These are phyloP conservation scores for Poecilia gillii DNA, from an alignment of 2,797 vertebrate genomes.

Conservation along the genomic window DNA sequence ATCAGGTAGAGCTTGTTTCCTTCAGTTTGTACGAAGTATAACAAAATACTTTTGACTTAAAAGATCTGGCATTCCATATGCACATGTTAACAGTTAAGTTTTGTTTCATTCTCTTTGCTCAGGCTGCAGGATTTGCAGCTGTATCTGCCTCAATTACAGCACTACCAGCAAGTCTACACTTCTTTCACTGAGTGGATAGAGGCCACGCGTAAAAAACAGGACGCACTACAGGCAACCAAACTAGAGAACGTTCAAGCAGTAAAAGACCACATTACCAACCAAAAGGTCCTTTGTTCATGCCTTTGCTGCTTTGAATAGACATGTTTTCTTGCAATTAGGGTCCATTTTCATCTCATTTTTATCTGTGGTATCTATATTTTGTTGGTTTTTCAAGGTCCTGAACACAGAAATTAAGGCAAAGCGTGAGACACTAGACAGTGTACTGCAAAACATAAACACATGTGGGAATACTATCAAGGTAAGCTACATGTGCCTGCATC, in stretches of 20 bases:
- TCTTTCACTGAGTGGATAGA: conserved; percentile 87
- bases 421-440: conserved; percentile 88
- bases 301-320: background rate
- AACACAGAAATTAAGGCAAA: conserved; percentile 88
- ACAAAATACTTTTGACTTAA: background rate
- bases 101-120: conserved; percentile 8
- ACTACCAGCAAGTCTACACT: conserved; percentile 86
- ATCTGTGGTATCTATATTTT: conserved; percentile 20
- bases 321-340: background rate
- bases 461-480: conserved; percentile 93
- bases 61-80: no score
- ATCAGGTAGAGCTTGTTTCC: conserved; percentile 80
- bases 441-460: conserved; percentile 86
- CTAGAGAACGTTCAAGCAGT: conserved; percentile 81
- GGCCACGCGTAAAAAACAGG: conserved; percentile 85
- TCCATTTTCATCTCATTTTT: background rate
- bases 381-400: conserved; percentile 68
- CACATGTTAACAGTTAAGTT: background rate
- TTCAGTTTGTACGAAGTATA: background rate
- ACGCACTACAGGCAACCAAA: conserved; percentile 84
- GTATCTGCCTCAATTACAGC: conserved; percentile 88
- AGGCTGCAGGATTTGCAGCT: conserved; percentile 90
- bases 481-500: conserved; percentile 16
- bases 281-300: conserved; percentile 84
- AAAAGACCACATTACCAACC: conserved; percentile 83